Conservation (phyloP, 2,888 invertebrate genomes). For the Dascillus cervinus region DNA sequence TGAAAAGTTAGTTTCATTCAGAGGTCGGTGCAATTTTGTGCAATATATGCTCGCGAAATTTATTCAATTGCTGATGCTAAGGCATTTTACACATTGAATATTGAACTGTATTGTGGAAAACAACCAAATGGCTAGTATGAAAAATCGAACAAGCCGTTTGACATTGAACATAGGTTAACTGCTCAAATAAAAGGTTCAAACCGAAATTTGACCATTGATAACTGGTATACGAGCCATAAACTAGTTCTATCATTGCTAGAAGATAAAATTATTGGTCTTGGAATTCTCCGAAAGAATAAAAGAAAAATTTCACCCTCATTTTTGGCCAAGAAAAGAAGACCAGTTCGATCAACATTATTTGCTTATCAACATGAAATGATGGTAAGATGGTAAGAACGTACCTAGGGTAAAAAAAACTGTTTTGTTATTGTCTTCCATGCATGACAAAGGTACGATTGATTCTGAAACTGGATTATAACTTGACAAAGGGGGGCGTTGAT, state of each 20-base stretch:
- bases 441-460: neutral
- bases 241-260: neutral
- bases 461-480: neutral
- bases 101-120: conserved; percentile 2
- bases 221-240: too few relatives aligned
- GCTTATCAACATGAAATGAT: conserved; percentile 1
- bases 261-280: conserved; percentile 2
- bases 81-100: neutral
- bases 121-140: too few relatives aligned
- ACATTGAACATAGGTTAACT: neutral
- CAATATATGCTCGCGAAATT: neutral
- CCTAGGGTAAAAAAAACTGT: conserved; percentile 1
- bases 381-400: neutral
- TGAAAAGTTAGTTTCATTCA: neutral
- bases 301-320: neutral
- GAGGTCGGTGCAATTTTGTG: neutral
- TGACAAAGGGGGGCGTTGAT: conserved; percentile 1
- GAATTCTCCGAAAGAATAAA: too few relatives aligned
- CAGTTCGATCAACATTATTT: neutral
- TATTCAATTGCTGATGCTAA: too few relatives aligned
- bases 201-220: too few relatives aligned
- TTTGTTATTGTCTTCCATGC: neutral
- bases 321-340: conserved; percentile 2
- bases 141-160: too few relatives aligned
- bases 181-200: neutral